Evolutionary conservation across 2,797 vertebrate genomes (phyloP), one percentile per base, ranked within the genome.

Genomic region (Neosilurus hyrtlii): DNA sequence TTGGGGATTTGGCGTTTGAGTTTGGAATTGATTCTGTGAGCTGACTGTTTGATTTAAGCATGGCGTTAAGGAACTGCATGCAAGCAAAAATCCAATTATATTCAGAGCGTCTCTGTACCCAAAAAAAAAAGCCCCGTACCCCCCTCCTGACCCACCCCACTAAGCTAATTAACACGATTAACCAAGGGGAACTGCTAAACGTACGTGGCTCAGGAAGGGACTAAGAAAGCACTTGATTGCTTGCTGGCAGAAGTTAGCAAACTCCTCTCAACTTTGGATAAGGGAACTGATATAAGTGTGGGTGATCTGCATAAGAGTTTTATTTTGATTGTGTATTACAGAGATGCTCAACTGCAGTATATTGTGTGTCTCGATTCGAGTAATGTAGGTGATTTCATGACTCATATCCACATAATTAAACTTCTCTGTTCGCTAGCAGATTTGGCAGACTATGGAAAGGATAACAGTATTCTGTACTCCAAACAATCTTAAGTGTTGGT

Each of bases 21-120:
- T 82, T 82, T 81, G 79, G 88, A 90, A 92, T 88, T 89, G 88
- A 90, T 90, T 92, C 88, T 83, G 87, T 90, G 85, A 90, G 85
- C 84, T 87, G 86, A 87, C 87, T 91, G 84, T 93, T 90, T 90
- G 82, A 89, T 89, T 87, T 90, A 91, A 89, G 85, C 82, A 88
- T 87, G 78, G 82, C 87, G 80, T 90, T 89, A 89, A 86, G 87
- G 82, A 79, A 86, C 86, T 83, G 86, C 84, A 18, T 82, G 82
- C 84, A 79, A 88, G 81, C 65, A 84, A 89, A 78, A 87, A 87
- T 85, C 84, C 87, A 87, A 75, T 88, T 89, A 73, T 56, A 76
- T 86, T 83, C 83, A 79, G 85, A 83, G 78, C 35, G 83, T 85
- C 83, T 86, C 80, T 76, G 70, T 82, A 86, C 77, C 81, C 89